phyloP scores from a whole-genome alignment of 2,113 vertebrate species.

The Phoenicopterus ruber region DNA sequence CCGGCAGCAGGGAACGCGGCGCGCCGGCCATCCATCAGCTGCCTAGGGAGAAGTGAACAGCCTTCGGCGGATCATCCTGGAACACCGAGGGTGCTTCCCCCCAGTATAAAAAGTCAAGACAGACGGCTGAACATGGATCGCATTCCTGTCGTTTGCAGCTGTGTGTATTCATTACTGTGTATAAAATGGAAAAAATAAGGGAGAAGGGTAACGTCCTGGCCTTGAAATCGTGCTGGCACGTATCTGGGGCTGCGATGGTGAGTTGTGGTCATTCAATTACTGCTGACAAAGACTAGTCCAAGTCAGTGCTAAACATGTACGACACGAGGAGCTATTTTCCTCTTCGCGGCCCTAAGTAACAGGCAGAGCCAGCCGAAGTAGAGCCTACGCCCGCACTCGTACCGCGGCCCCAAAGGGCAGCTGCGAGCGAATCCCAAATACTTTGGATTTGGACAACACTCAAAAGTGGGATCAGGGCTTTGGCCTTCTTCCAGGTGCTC shows the following conservation, averaged over 20 bases:
- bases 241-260: rapidly evolving
- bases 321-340: rapidly evolving
- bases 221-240: background rate
- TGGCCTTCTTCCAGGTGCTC: background rate
- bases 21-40: slow-evolving; percentile 68
- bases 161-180: background rate
- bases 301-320: rapidly evolving
- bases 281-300: background rate
- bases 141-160: background rate
- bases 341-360: background rate
- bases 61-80: slow-evolving; percentile 30
- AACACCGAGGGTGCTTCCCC: background rate
- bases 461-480: rapidly evolving
- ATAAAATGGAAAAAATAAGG: background rate
- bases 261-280: background rate
- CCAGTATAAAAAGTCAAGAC: background rate
- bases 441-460: background rate
- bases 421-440: background rate
- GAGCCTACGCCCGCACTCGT: rapidly evolving
- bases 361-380: rapidly evolving
- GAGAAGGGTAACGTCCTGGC: background rate
- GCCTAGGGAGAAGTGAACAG: slow-evolving; percentile 57
- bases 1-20: slow-evolving; percentile 53
- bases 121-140: background rate
- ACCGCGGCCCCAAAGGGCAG: background rate